Conservation (phyloP, 2,888 invertebrate species). For the Stenoptilia bipunctidactyla region DNA sequence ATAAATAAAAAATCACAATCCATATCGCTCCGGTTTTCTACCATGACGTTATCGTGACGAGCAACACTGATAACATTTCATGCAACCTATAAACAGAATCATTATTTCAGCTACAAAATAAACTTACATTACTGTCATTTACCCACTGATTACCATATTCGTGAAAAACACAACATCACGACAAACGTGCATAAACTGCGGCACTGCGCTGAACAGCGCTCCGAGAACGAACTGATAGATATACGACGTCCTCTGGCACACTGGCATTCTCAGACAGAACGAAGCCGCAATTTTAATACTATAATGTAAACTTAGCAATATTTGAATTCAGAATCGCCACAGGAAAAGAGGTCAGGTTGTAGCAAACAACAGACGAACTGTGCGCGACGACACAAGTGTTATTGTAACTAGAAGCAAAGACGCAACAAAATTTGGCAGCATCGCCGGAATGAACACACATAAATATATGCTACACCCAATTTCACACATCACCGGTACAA, state of each 20-base stretch:
- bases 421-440: slow-evolving; percentile 57
- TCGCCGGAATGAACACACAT: slow-evolving; percentile 10
- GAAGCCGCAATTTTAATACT: too few species aligned
- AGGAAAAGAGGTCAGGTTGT: too few species aligned
- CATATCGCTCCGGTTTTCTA: not conserved
- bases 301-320: too few species aligned
- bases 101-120: not conserved
- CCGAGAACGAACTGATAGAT: slow-evolving; percentile 21
- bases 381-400: slow-evolving; percentile 18
- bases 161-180: slow-evolving; percentile 33
- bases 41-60: not conserved
- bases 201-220: slow-evolving; percentile 27
- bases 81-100: not conserved
- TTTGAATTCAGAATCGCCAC: too few species aligned
- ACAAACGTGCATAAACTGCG: slow-evolving; percentile 31
- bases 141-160: slow-evolving; percentile 38
- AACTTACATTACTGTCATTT: slow-evolving; percentile 12
- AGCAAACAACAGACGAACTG: not conserved
- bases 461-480: too few species aligned
- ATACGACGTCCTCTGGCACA: slow-evolving; percentile 27
- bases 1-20: too few species aligned
- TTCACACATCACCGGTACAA: too few species aligned
- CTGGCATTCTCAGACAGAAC: slow-evolving; percentile 25
- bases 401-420: slow-evolving; percentile 20
- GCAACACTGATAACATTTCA: not conserved